These are phyloP conservation scores for Salvelinus alpinus DNA, from an alignment of 2,113 vertebrate genomes.

Conservation along the genomic window DNA sequence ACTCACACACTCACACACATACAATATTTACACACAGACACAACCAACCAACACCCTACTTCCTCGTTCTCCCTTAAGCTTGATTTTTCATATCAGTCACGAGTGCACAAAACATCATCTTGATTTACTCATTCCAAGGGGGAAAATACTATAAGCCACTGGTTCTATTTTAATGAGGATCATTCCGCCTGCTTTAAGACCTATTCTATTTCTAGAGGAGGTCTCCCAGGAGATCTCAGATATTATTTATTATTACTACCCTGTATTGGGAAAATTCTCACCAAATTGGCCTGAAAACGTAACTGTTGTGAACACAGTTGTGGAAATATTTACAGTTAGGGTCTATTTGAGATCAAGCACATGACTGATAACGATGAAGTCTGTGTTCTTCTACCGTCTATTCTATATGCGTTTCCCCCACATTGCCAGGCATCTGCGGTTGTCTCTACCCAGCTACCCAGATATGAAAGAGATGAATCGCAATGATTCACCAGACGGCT, in stretches of 20 bases:
- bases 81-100: slow-evolving; percentile 21
- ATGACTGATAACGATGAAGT: not conserved
- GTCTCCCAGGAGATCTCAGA: not conserved
- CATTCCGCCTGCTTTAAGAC: not conserved
- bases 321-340: slow-evolving; percentile 23
- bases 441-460: slow-evolving; percentile 9
- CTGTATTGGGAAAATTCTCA: not conserved
- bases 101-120: not conserved
- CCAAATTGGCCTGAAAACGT: not conserved
- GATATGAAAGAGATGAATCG: slow-evolving; percentile 53
- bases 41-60: not conserved
- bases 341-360: not conserved
- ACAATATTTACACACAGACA: not conserved
- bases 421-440: not conserved
- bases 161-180: slow-evolving; percentile 19
- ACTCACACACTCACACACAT: too few species aligned
- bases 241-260: slow-evolving; percentile 1
- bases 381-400: not conserved
- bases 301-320: not conserved
- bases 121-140: not conserved
- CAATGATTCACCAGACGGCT: slow-evolving; percentile 42
- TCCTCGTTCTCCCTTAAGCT: slow-evolving; percentile 27
- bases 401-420: not conserved
- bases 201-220: slow-evolving; percentile 2
- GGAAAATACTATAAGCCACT: not conserved